phyloP scores from a whole-genome alignment of 2,113 vertebrate genomes.

The Upupa epops region DNA sequence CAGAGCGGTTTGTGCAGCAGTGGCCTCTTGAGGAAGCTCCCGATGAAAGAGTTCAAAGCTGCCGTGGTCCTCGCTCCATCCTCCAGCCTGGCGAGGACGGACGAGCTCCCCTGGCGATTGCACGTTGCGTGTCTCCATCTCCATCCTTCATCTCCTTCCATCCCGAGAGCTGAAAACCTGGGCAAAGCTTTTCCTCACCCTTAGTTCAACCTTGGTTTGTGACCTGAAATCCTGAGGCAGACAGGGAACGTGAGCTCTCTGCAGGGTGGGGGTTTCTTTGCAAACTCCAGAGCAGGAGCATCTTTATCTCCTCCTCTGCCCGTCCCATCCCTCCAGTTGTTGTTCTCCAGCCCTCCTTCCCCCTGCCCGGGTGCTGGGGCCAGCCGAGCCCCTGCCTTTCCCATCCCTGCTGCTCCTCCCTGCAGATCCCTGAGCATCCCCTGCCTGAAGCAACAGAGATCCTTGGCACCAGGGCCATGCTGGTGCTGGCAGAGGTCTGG shows the following conservation, averaged over 20 bases:
- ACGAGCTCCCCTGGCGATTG: background rate
- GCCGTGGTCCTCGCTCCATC: background rate
- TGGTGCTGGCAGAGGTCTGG: accelerated
- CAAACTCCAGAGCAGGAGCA: background rate
- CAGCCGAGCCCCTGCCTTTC: background rate
- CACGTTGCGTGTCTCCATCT: background rate
- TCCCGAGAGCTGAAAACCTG: background rate
- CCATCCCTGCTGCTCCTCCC: background rate
- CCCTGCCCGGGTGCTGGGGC: background rate
- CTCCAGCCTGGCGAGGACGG: background rate
- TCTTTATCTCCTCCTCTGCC: background rate
- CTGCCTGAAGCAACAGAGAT: constrained; percentile 39
- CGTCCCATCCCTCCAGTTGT: background rate
- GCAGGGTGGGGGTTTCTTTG: background rate
- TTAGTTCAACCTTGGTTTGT: constrained; percentile 65
- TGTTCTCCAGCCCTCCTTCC: background rate
- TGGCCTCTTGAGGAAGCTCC: constrained; percentile 23
- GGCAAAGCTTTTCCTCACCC: constrained; percentile 39
- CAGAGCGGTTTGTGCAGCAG: background rate
- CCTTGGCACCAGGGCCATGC: background rate
- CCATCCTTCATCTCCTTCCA: constrained; percentile 29
- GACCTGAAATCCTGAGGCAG: background rate
- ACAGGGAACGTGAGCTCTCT: accelerated
- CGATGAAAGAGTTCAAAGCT: constrained; percentile 35
- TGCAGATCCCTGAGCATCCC: background rate